phyloP scores from a whole-genome alignment of 1,140 invertebrate species.

The Pinna nobilis region DNA sequence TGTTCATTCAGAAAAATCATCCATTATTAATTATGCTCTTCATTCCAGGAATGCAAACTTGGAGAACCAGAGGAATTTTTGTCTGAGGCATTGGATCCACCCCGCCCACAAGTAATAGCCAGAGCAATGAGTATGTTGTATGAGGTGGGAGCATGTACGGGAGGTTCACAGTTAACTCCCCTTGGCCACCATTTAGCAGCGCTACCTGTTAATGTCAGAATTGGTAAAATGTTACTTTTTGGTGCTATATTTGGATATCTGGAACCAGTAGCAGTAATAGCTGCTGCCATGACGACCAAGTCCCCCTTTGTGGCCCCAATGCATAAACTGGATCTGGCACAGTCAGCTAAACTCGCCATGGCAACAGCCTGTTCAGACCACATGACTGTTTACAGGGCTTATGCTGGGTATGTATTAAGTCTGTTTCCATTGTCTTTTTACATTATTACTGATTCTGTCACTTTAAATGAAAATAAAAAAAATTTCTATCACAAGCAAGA shows the following conservation, averaged over 20 bases:
- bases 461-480: not conserved
- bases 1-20: not conserved
- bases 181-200: constrained; percentile 91
- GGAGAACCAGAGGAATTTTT: constrained; percentile 67
- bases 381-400: constrained; percentile 68
- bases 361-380: constrained; percentile 66
- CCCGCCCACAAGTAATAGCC: constrained; percentile 51
- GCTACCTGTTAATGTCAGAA: constrained; percentile 93
- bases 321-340: constrained; percentile 62
- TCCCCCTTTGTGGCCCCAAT: constrained; percentile 71
- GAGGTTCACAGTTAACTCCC: constrained; percentile 81
- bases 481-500: not conserved
- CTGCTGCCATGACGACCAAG: constrained; percentile 70
- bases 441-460: not conserved
- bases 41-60: constrained; percentile 68
- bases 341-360: constrained; percentile 59
- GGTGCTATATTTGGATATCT: constrained; percentile 70
- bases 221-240: constrained; percentile 96
- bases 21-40: not conserved
- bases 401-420: constrained; percentile 54
- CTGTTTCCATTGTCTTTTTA: not conserved
- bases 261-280: constrained; percentile 70
- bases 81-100: constrained; percentile 62
- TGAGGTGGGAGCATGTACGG: constrained; percentile 63
- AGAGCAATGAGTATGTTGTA: constrained; percentile 65